Evolutionary conservation across 2,888 invertebrate species (phyloP).

Genomic region (Glaucopsyche alexis): DNA sequence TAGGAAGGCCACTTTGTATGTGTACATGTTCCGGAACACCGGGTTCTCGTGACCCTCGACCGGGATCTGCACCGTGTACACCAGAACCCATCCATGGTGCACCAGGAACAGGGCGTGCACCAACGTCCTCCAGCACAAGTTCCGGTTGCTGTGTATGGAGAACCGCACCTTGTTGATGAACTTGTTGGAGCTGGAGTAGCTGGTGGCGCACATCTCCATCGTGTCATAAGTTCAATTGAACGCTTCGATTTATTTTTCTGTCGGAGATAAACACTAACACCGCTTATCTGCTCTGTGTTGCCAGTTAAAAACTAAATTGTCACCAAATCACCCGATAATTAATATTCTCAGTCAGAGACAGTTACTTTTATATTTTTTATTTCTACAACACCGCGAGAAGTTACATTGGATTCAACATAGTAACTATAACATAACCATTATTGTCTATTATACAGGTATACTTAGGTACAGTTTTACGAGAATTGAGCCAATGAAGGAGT

Average conservation of each 20-base stretch:
- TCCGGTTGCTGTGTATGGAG: not conserved
- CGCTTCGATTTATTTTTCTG: not conserved
- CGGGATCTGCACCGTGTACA: slow-evolving; percentile 5
- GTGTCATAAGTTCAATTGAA: not conserved
- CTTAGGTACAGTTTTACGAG: too few relatives aligned
- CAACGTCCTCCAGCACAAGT: slow-evolving; percentile 15
- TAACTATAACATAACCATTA: too few relatives aligned
- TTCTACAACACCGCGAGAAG: too few relatives aligned
- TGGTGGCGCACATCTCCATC: slow-evolving; percentile 1
- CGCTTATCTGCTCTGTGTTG: slow-evolving; percentile 24
- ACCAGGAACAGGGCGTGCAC: not conserved
- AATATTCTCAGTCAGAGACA: not conserved
- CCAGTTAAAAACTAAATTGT: not conserved
- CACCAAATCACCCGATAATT: not conserved
- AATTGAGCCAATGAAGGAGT: too few relatives aligned
- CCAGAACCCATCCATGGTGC: not conserved
- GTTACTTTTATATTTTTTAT: too few relatives aligned
- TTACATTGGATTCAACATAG: too few relatives aligned
- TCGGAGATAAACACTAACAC: not conserved
- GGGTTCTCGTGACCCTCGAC: slow-evolving; percentile 17
- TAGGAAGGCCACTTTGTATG: slow-evolving; percentile 4
- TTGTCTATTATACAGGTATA: too few relatives aligned
- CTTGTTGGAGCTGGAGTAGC: not conserved
- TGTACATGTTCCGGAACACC: slow-evolving; percentile 8
- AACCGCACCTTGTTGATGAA: not conserved